Base-by-base conservation (phyloP, 2,113 vertebrate species). In the Epinephelus lanceolatus region DNA sequence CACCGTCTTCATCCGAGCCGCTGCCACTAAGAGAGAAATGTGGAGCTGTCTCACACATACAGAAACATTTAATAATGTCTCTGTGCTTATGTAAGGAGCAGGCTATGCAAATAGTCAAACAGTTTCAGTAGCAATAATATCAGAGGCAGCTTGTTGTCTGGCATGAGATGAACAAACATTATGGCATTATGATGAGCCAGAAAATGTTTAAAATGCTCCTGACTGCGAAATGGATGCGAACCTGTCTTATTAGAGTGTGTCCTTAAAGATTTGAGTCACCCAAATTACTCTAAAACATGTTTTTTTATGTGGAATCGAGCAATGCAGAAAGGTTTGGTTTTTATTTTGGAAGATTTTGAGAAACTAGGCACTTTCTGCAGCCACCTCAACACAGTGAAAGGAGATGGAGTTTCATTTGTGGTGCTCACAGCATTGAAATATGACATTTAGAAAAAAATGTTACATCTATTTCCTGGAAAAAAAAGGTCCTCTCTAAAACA, bases 11-110 rank as follows among this genome's bases (percentile, higher is more conserved):
- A 71, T 21, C 25, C 17, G 67, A 86, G 72, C 55, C 12, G 12
- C 71, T 59, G 67, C 42, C 25, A 23, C 42, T 45, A 21, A 68
- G 53, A 33, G 59, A 56, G 57, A 83, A 47, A 55, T 78, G 49
- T 68, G 68, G 67, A 71, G 81, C 17, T 18, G 30, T 74, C 68
- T 79, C 76, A 69, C 59, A 33, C 70, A 81, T 47, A 73, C 59
- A 85, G 74, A 77, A 74, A 66, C 23, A 59, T 78, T 51, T 79
- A 30, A 76, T 30, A 66, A 68, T 56, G 57, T 40, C 14, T 81
- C 51, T 33, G 42, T 62, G 62, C 60, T 67, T 56, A 57, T 51
- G 60, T 61, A 60, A 47, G 56, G 25, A 69, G 51, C 6, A n/a
- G 71, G 59, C 49, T 23, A 15, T 76, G 60, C 70, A 84, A 61